A percentile compares a stretch with the other conserved stretches of the same genome.
Evolutionary conservation across 1,140 invertebrate genomes (phyloP).

Genomic region (Euborellia annulipes): DNA sequence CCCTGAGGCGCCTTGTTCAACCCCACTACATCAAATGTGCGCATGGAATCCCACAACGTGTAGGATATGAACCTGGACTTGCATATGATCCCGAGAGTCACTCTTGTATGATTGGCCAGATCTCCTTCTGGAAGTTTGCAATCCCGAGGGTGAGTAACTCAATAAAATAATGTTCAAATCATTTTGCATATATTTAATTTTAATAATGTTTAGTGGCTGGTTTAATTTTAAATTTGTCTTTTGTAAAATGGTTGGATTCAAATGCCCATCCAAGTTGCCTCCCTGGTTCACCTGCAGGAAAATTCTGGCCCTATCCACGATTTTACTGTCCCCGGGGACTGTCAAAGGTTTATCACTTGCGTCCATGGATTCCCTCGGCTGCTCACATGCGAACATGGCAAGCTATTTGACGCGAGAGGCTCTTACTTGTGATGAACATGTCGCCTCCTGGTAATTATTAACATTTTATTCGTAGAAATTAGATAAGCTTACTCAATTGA

Average conservation of each 20-base stretch:
- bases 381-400: slow-evolving; percentile 69
- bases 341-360: slow-evolving; percentile 70
- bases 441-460: slow-evolving; percentile 39
- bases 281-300: slow-evolving; percentile 55
- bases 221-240: too few relatives aligned
- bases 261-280: slow-evolving; percentile 58
- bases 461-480: too few relatives aligned
- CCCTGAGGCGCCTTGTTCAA: slow-evolving; percentile 64
- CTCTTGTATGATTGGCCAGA: slow-evolving; percentile 88
- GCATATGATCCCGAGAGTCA: slow-evolving; percentile 78
- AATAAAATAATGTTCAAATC: too few relatives aligned
- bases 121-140: slow-evolving; percentile 61
- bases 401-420: slow-evolving; percentile 68
- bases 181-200: too few relatives aligned
- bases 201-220: too few relatives aligned
- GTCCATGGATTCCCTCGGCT: slow-evolving; percentile 72
- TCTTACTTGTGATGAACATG: slow-evolving; percentile 64
- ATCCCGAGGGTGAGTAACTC: slow-evolving; percentile 82
- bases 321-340: slow-evolving; percentile 71
- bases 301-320: slow-evolving; percentile 81
- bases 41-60: slow-evolving; percentile 58
- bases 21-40: slow-evolving; percentile 73
- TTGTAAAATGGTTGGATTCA: slow-evolving; percentile 32
- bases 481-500: too few relatives aligned
- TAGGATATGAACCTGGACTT: slow-evolving; percentile 68